phyloP scores from a whole-genome alignment of 1,140 invertebrate species.

The Acromyrmex echinatior region DNA sequence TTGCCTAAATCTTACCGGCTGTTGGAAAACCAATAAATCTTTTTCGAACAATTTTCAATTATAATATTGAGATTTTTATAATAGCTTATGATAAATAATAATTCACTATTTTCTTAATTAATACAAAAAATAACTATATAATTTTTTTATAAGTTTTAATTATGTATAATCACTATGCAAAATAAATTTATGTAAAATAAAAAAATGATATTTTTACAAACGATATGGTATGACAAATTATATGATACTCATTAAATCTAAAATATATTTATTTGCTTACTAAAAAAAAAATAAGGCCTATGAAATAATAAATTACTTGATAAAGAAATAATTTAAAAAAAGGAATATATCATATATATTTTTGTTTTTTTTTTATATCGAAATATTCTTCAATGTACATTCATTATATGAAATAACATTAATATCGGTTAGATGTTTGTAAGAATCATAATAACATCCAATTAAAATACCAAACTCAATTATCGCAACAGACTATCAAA shows the following conservation, averaged over 20 bases:
- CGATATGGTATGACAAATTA: background rate
- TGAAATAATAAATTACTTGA: background rate
- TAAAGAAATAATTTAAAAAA: background rate
- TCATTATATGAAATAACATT: background rate
- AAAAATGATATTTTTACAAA: background rate
- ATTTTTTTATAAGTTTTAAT: background rate
- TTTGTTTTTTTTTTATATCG: background rate
- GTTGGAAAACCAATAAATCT: background rate
- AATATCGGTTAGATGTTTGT: background rate
- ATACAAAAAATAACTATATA: constrained; percentile 10
- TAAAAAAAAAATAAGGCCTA: background rate
- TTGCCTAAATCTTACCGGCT: background rate
- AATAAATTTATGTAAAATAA: background rate
- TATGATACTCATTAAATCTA: background rate
- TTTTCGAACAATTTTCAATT: background rate
- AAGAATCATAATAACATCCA: background rate
- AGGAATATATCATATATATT: background rate
- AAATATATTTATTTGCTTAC: constrained; percentile 4
- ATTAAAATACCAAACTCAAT: constrained; percentile 21
- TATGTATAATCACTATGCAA: background rate
- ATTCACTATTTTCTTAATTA: background rate
- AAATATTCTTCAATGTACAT: background rate
- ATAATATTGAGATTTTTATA: background rate
- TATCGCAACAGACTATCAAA: background rate
- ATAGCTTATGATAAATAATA: background rate